A percentile compares a stretch with the other conserved stretches of the same genome.
phyloP scores from a whole-genome alignment of 35 echinoderm and acorn worm species.

The Eucidaris tribuloides region DNA sequence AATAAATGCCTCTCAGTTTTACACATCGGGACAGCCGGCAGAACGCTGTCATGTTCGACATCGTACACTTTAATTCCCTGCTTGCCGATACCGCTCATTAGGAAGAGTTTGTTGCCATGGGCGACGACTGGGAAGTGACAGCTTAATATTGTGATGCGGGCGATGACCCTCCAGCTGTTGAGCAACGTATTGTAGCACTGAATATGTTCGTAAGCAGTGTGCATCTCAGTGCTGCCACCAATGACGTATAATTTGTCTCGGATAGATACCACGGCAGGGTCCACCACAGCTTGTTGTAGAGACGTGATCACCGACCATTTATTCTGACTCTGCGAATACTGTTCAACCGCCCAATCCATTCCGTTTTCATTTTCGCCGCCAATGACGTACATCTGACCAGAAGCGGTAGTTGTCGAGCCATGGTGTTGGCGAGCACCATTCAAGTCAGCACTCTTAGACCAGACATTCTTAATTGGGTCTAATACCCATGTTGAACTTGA shows the following conservation, averaged over 20 bases:
- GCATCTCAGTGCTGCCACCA: slow-evolving; percentile 32
- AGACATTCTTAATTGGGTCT: slow-evolving; percentile 11
- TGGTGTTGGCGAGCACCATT: slow-evolving; percentile 36
- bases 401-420: slow-evolving; percentile 1
- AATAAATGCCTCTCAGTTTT: slow-evolving; percentile 64
- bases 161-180: slow-evolving; percentile 46
- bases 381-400: slow-evolving; percentile 42
- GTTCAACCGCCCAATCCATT: slow-evolving; percentile 40
- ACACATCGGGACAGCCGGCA: slow-evolving; percentile 47
- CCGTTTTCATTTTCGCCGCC: slow-evolving; percentile 48
- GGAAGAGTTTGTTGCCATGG: slow-evolving; percentile 46
- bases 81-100: slow-evolving; percentile 48
- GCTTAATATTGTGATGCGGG: slow-evolving; percentile 23
- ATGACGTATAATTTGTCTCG: slow-evolving; percentile 50
- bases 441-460: slow-evolving; percentile 35
- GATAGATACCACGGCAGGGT: slow-evolving; percentile 60
- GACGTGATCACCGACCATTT: slow-evolving; percentile 45
- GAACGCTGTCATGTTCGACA: slow-evolving; percentile 14
- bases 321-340: slow-evolving; percentile 27
- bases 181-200: slow-evolving; percentile 48
- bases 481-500: slow-evolving; percentile 31
- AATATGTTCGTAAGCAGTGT: slow-evolving; percentile 37
- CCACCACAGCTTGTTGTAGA: slow-evolving; percentile 33
- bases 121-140: slow-evolving; percentile 52
- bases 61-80: slow-evolving; percentile 73